Evolutionary conservation across 2,797 vertebrate genomes (phyloP), one percentile per base, ranked within the genome.

Genomic region (Basileuterus tristriatus): DNA sequence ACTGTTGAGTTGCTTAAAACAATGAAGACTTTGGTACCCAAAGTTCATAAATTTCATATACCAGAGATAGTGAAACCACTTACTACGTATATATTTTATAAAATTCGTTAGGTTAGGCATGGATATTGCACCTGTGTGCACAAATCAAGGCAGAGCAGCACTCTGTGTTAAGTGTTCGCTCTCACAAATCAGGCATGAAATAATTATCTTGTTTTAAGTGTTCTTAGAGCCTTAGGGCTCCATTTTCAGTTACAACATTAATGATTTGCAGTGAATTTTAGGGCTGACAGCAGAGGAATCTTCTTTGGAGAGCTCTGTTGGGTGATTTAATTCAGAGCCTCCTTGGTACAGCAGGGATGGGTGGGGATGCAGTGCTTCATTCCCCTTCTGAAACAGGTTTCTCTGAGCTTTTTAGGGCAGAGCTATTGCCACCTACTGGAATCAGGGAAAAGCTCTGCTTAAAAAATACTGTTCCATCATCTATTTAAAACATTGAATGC

Each of bases 391-490:
- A 79, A 84, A 49, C 27, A 34, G 19, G 11, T 39, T 95, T 85
- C 47, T 76, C 65, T 46, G 75, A 76, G 84, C 23, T 91, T 67
- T 89, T 95, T 17, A 50, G 44, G 94, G 41, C 88, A 90, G 68
- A 94, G 58, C 82, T 89, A n/a, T 82, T 96, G 95, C 95, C 95
- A 94, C 53, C 96, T 95, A 69, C 94, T 93, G 95, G 93, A 74
- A 68, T 55, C n/a, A 62, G 36, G 43, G 39, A 37, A 75, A 91
- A 93, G 16, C 29, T 92, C 27, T 24, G n/a, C 79, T 72, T 75
- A 23, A 80, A 85, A 81, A 53, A 23, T 22, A 36, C 12, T 30
- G 4, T 63, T 41, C 72, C 6, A 3, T 79, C 19, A 17, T 64
- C 29, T 55, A 1, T 86, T 92, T 76, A 29, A 74, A 52, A 27